phyloP scores from a whole-genome alignment of 2,888 invertebrate species.

The Ochlodes sylvanus region DNA sequence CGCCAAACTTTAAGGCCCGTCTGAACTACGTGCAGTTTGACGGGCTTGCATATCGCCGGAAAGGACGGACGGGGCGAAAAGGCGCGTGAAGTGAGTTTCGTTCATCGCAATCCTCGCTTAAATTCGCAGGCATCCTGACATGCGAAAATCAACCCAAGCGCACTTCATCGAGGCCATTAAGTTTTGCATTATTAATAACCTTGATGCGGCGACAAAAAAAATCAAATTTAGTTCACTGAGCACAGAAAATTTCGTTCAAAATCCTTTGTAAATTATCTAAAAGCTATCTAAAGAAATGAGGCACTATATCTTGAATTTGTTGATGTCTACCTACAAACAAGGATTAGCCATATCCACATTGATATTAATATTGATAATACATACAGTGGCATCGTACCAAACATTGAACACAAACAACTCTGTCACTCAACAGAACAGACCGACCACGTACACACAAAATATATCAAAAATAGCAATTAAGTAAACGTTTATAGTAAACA shows the following conservation, averaged over 20 bases:
- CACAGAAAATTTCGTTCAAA: background rate
- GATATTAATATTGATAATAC: background rate
- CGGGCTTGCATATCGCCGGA: too few relatives aligned
- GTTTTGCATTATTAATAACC: too few relatives aligned
- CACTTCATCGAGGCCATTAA: too few relatives aligned
- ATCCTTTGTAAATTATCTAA: conserved; percentile 23
- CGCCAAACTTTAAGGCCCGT: too few relatives aligned
- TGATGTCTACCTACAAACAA: conserved; percentile 26
- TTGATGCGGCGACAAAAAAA: background rate
- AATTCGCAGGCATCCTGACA: too few relatives aligned
- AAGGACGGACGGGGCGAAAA: too few relatives aligned
- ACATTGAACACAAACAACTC: background rate
- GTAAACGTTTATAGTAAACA: conserved; percentile 16
- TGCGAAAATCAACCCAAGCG: too few relatives aligned
- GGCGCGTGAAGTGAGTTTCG: too few relatives aligned
- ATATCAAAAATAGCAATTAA: conserved; percentile 29
- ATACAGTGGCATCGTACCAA: conserved; percentile 12
- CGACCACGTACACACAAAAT: conserved; percentile 14
- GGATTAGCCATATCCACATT: conserved; percentile 14
- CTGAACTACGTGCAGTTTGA: too few relatives aligned
- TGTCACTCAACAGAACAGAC: background rate
- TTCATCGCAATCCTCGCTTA: too few relatives aligned
- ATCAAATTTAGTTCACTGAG: conserved; percentile 9
- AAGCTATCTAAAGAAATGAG: conserved; percentile 31
- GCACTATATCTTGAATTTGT: conserved; percentile 26